These are phyloP conservation scores for Orcinus orca DNA, from an alignment of 2,113 vertebrate species.

Conservation along the genomic window DNA sequence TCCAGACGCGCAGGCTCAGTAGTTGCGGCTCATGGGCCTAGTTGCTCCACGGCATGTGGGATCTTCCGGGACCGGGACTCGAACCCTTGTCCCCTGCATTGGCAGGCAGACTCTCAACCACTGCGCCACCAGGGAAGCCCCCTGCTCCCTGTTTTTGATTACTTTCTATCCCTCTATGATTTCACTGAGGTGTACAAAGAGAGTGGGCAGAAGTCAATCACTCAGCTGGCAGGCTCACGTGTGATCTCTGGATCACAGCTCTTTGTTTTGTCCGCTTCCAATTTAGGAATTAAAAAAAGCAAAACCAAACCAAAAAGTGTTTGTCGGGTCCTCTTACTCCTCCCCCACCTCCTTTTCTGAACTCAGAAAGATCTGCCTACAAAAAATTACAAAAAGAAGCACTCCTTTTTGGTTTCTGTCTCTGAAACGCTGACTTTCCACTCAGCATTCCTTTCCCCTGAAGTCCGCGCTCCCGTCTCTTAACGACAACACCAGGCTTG, in stretches of 20 bases:
- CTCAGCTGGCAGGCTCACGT: neutral
- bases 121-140: neutral
- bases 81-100: no score
- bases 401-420: constrained; percentile 20
- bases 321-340: neutral
- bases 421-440: constrained; percentile 54
- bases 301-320: neutral
- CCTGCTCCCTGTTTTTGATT: neutral
- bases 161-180: neutral
- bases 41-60: no score
- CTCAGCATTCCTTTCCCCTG: constrained; percentile 54
- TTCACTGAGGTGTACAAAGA: neutral
- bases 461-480: neutral
- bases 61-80: no score
- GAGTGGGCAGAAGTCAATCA: neutral
- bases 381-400: neutral
- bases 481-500: constrained; percentile 58
- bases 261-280: constrained; percentile 31
- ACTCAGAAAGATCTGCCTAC: constrained; percentile 1
- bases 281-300: neutral
- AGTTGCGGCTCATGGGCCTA: no score
- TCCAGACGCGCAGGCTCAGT: no score
- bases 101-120: no score
- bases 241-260: neutral
- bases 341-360: neutral